Evolutionary conservation across 2,113 vertebrate genomes (phyloP), one percentile per base, ranked within the genome.

Genomic region (Notarius lentiginosus): DNA sequence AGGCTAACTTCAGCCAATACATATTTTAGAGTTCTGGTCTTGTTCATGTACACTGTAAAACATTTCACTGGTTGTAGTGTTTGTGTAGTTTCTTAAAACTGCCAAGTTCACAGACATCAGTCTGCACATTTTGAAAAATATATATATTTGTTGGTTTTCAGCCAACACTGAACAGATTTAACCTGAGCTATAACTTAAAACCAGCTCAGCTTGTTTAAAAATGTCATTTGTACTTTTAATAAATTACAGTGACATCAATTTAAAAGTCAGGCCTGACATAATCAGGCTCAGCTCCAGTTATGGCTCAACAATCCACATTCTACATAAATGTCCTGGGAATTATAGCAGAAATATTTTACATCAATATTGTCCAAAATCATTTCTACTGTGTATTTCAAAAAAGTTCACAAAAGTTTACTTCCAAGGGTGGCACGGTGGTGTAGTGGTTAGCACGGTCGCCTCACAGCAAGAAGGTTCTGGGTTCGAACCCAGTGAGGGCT

Each of bases 11-110:
- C 51, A 77, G 72, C 27, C 79, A 51, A 76, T 76, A 66, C 80
- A 76, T 76, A 87, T 83, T 76, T 87, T 61, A 83, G 63, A 30
- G 47, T 61, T 82, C 30, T 41, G n/a, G 68, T 51, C 70, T 75
- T n/a, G 79, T 83, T 81, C 47, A 55, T 4, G 4, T 51, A 58
- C 22, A 10, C 79, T 55, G 51, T 82, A 83, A 30, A 83, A 22
- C 70, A 77, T 83, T 83, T 83, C 60, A 15, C 30, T 75, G 65
- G 79, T 63, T 34, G 2, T 17, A 7, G 15, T 22, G 12, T 82
- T 87, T 51, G 7, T 72, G 24, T 30, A 34, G 20, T 72, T 58
- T 84, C 66, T 58, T 14, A 79, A 65, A 34, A 24, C 47, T 79
- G 30, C 73, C 73, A 85, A 66, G 47, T 27, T 7, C 34, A 11